Evolutionary conservation across 2,797 vertebrate genomes (phyloP), one percentile per base, ranked within the genome.

Genomic region (Steatocranus sp.): DNA sequence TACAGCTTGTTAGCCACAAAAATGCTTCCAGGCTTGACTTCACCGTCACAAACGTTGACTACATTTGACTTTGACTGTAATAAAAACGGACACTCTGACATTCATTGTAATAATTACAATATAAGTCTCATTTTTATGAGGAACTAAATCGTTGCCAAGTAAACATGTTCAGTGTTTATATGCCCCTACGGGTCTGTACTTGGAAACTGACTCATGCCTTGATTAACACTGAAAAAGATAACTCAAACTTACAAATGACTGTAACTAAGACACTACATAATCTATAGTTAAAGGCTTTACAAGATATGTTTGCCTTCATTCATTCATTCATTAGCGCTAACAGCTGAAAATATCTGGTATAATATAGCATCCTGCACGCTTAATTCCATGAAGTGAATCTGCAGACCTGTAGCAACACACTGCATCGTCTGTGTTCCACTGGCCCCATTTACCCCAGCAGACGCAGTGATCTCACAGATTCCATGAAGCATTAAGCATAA

Each of bases 401-500:
- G 61, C 27, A 88, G 38, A 63, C 83, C 61, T 84, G 81, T 81
- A 79, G 5, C 38, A 80, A 75, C 81, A 87, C 83, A 88, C 83
- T 80, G 38, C 78, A 86, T 90, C 75, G 75, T 92, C 86, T 93
- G 89, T 88, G 82, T 86, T 81, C 79, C 79, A 81, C 53, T 80
- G 83, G 78, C 74, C 85, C 63, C 53, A 48, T 88, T 86, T 83
- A 75, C 83, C 76, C 30, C 20, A 53, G 27, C 30, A 80, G 82
- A 43, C 5, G 4, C 56, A 41, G 63, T 91, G 92, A 93, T 83
- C 85, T 92, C 89, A 93, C 46, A 89, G 76, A 88, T 91, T 90
- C 91, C 92, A 76, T 17, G 51, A 41, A 34, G 81, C 61, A 73
- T 84, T 73, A 78, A 23, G 78, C 79, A 81, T 66, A 77, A 85